Percentiles rank a stretch among this genome's conserved stretches.
These are phyloP conservation scores for Hydrozoanthus tunicans DNA, from an alignment of 64 coral and sea anemone species.

Conservation along the genomic window DNA sequence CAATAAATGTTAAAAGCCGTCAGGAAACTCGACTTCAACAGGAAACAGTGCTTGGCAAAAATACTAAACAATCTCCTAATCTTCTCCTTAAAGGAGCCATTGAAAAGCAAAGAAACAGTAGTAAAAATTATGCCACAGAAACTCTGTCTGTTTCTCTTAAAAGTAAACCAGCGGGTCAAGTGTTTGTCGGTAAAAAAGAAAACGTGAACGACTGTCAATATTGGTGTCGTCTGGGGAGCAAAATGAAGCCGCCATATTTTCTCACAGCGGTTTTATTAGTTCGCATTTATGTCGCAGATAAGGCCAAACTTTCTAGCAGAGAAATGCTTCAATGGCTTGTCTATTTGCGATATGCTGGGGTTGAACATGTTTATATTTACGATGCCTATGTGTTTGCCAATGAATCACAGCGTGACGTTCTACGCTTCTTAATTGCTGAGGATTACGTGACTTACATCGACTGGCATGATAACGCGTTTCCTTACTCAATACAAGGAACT, in stretches of 20 bases:
- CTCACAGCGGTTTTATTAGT: constrained; percentile 79
- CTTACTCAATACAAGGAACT: constrained; percentile 66
- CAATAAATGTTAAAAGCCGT: no score
- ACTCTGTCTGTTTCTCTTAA: no score
- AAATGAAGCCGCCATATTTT: constrained; percentile 54
- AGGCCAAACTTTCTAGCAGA: constrained; percentile 53
- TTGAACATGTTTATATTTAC: constrained; percentile 81
- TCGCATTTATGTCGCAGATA: constrained; percentile 63
- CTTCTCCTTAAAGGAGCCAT: no score
- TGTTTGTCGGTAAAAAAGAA: no score
- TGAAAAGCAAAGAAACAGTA: no score
- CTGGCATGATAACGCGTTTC: constrained; percentile 68
- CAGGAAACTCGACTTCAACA: no score
- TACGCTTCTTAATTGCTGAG: constrained; percentile 59
- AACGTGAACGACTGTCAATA: constrained; percentile 3
- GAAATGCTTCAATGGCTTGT: constrained; percentile 73
- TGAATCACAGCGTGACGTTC: constrained; percentile 66
- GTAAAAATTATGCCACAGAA: no score
- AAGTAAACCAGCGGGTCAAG: no score
- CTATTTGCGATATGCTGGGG: constrained; percentile 77
- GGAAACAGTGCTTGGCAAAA: no score
- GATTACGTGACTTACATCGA: constrained; percentile 83
- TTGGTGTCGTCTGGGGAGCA: constrained; percentile 45
- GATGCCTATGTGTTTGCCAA: constrained; percentile 63
- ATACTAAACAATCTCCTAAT: no score